phyloP scores from a whole-genome alignment of 2,113 vertebrate species.

The Rhynchomys soricoides region DNA sequence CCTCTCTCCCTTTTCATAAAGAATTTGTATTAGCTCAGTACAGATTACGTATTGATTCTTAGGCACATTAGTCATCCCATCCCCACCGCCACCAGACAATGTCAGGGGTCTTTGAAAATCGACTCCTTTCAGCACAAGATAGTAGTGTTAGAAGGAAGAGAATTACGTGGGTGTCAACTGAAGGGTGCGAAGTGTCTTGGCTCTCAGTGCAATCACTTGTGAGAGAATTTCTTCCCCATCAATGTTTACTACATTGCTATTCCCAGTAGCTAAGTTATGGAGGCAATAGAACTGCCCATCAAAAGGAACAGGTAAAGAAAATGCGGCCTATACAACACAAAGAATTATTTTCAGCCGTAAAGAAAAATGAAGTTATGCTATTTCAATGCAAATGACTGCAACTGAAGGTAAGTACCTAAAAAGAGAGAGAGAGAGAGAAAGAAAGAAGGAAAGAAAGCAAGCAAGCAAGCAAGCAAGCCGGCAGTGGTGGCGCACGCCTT shows the following conservation, averaged over 20 bases:
- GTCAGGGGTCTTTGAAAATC: not conserved
- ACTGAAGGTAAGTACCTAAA: not conserved
- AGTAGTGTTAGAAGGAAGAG: not conserved
- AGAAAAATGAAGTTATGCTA: not conserved
- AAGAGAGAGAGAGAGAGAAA: too few species aligned
- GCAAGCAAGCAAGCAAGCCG: too few species aligned
- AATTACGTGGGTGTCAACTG: not conserved
- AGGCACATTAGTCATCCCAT: not conserved
- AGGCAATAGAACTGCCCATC: not conserved
- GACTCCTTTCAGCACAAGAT: not conserved
- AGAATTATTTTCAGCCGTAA: not conserved
- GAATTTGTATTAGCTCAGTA: not conserved
- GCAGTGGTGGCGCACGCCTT: too few species aligned
- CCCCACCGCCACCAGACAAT: not conserved
- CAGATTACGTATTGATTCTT: not conserved
- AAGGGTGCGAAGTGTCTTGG: not conserved
- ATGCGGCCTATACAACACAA: not conserved
- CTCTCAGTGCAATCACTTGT: not conserved
- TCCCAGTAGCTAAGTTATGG: not conserved
- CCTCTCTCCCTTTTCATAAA: not conserved
- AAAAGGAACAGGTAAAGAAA: not conserved
- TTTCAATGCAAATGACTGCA: not conserved
- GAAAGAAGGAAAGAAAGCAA: too few species aligned
- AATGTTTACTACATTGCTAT: not conserved
- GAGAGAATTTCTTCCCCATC: not conserved